Percentiles rank a stretch among this genome's conserved stretches.
These are phyloP conservation scores for Patella caerulea DNA, from an alignment of 2,888 invertebrate genomes.

Conservation along the genomic window DNA sequence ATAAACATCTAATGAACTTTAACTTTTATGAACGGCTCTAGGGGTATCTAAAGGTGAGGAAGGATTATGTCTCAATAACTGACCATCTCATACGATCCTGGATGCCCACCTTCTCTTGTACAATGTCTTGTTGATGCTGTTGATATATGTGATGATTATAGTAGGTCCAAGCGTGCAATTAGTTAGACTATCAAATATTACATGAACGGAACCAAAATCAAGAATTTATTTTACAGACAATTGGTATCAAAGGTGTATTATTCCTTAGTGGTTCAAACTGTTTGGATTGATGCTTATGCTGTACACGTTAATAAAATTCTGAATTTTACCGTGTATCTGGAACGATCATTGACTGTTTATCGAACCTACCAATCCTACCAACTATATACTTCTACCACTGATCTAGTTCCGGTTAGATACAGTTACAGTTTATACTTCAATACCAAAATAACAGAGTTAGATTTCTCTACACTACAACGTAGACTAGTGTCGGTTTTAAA, in stretches of 20 bases:
- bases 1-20: too few species aligned
- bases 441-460: background rate
- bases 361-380: background rate
- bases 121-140: too few species aligned
- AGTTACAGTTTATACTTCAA: slow-evolving; percentile 5
- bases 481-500: background rate
- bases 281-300: background rate
- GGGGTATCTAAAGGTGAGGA: too few species aligned
- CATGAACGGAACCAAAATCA: too few species aligned
- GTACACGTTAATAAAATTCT: background rate
- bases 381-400: background rate
- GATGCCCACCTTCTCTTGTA: too few species aligned
- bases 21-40: too few species aligned
- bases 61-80: too few species aligned
- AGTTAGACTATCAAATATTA: too few species aligned
- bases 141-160: too few species aligned
- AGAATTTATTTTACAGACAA: too few species aligned
- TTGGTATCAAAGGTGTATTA: background rate
- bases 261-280: background rate
- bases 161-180: too few species aligned
- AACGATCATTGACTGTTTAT: background rate
- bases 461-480: background rate
- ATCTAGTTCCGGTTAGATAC: background rate
- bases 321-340: background rate
- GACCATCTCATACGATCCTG: too few species aligned